These are phyloP conservation scores for Sipha flava DNA, from an alignment of 1,140 invertebrate genomes.

Conservation along the genomic window DNA sequence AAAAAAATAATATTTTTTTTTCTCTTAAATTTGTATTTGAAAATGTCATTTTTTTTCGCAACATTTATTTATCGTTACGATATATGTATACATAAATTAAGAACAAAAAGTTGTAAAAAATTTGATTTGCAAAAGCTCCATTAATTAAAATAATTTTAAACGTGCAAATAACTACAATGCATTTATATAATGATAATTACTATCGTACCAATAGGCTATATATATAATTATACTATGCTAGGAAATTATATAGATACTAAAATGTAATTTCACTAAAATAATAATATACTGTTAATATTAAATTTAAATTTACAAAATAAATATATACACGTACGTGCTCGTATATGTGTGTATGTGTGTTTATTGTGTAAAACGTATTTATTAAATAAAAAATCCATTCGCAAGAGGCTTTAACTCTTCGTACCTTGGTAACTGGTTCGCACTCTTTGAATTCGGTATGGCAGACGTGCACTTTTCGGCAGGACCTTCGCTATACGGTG, in stretches of 20 bases:
- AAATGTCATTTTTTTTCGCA: too few relatives aligned
- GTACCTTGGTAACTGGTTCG: constrained; percentile 36
- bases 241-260: too few relatives aligned
- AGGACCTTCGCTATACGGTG: constrained; percentile 36
- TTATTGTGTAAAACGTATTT: not conserved
- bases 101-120: not conserved
- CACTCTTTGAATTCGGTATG: constrained; percentile 1
- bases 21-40: too few relatives aligned
- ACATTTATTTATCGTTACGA: not conserved
- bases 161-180: not conserved
- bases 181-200: not conserved
- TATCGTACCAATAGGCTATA: too few relatives aligned
- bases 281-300: too few relatives aligned
- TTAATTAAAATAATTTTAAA: not conserved
- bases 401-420: constrained; percentile 31
- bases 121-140: not conserved
- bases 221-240: too few relatives aligned
- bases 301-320: too few relatives aligned
- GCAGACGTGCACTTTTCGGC: not conserved
- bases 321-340: too few relatives aligned
- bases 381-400: constrained; percentile 36
- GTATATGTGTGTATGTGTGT: not conserved
- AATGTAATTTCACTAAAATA: too few relatives aligned
- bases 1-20: too few relatives aligned
- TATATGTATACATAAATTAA: not conserved